Percentiles rank a stretch among this genome's conserved stretches.
phyloP scores from a whole-genome alignment of 2,797 vertebrate genomes.

The Phrynocephalus vlangalii region DNA sequence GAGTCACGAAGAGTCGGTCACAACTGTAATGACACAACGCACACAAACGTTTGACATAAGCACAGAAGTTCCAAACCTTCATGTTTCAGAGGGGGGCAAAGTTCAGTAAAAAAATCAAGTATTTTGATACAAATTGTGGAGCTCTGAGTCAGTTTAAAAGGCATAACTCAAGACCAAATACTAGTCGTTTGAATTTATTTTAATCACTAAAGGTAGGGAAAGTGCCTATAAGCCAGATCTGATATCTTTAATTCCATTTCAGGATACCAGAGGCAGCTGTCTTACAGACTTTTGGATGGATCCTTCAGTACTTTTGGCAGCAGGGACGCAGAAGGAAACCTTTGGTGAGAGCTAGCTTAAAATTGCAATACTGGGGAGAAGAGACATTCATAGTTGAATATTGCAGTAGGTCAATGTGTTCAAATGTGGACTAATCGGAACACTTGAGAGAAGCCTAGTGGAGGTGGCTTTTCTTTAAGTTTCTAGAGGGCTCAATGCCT shows the following conservation, averaged over 20 bases:
- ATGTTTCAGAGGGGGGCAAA: not conserved
- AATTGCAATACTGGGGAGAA: not conserved
- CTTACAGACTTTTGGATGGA: slow-evolving; percentile 86
- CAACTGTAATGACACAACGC: too few relatives aligned
- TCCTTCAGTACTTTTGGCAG: slow-evolving; percentile 88
- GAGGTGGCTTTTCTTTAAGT: not conserved
- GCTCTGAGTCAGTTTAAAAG: not conserved
- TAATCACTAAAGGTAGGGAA: not conserved
- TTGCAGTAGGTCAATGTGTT: not conserved
- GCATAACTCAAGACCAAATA: not conserved
- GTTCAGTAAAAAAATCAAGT: not conserved
- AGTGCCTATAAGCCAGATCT: not conserved
- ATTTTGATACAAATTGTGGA: not conserved
- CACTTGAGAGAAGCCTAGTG: not conserved
- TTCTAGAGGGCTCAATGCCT: not conserved
- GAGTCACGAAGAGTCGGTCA: too few relatives aligned
- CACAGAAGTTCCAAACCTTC: not conserved
- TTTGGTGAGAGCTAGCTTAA: slow-evolving; percentile 80
- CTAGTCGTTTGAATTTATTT: not conserved
- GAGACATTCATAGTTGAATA: not conserved
- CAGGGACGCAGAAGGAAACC: slow-evolving; percentile 79
- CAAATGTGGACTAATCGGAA: not conserved
- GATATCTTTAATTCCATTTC: slow-evolving; percentile 34
- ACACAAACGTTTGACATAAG: not conserved
- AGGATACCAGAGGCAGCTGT: slow-evolving; percentile 91